Base-by-base conservation (phyloP, 2,888 invertebrate species). In the Coleophora deauratella region DNA sequence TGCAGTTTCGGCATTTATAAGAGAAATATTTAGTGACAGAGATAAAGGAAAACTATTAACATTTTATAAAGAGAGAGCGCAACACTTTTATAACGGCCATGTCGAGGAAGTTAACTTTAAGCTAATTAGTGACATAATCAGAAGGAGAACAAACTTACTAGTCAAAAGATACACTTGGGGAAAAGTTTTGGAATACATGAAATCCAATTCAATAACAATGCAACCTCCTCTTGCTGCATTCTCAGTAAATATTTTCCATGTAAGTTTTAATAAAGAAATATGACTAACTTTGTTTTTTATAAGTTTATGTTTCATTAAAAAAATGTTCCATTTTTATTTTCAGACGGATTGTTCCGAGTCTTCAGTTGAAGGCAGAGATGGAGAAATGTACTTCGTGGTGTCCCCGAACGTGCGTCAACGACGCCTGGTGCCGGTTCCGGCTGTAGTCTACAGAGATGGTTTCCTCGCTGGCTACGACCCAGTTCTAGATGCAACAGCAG, bases 401-500 rank as follows among this genome's bases (percentile, higher is more conserved):
- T 90, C 92, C 33, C 95, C 93, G 0, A 91, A 91, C 7, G 90
- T 93, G 2, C 88, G 94, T 15, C 93, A 94, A 66, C 88, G 93
- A 27, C 89, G 95, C 37, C 78, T 96, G 4, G 90, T 96, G 1
- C 94, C 94, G 1, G 91, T 96, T 3, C 95, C 95, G 0, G 94
- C 95, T 0, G 93, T 91, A 0, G 91, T 95, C 0, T 95, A 91
- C 79, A 89, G 90, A 51, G 85, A 86, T 6, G 92, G 91, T 8
- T 94, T 96, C 53, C 78, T 93, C 15, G 95, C 95, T 1, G 95
- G 95, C 9, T 96, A 95, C 62, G 95, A 96, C 54, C 92, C 94
- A 0, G 90, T 90, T 30, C 72, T 96, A 30, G 96, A 96, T 60
- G 95, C 94, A 0, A 96, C 96, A 0, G 92, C 92, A 1, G 91